Base-by-base conservation (phyloP, 2,888 invertebrate species). In the Agriopis marginaria region DNA sequence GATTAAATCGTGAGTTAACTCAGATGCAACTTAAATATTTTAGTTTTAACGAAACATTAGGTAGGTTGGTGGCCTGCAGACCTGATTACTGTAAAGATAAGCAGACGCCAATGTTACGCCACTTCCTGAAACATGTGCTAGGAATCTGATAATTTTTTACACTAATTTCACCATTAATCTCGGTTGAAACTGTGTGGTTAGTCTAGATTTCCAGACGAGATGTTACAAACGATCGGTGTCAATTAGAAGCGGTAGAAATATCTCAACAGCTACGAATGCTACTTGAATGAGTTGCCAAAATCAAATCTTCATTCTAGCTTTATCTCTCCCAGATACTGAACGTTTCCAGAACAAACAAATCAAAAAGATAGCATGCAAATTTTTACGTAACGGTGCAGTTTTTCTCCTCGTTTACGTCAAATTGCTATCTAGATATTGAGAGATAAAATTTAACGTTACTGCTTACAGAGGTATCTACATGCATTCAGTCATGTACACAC, bases 11-110 rank as follows among this genome's bases (percentile, higher is more conserved):
- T 70, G 73, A 61, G 49, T 62, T 55, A 69, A 61, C 76, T 71
- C 77, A 70, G 75, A 77, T 85, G 82, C 82, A 83, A 81, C 84
- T 82, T 84, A 80, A 81, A 84, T 83, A 79, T 86, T 82, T 86
- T 82, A 81, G 79, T 84, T 83, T 82, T 73, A 85, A 84, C 83
- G 85, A 85, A 82, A 82, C 79, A 79, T 83, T 80, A 78, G 72
- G 70, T 70, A 58, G 68, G 72, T 71, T 68, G 77, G 75, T 79
- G 82, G 76, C 79, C 79, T 73, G 74, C 79, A 78, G 73, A 79
- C 75, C 76, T 75, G 79, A 75, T 73, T 79, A 70, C 72, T 61
- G 69, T 80, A 82, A 86, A 76, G 79, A 77, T 80, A 80, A 84
- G 74, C 86, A 86, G 86, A 85, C 72, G 70, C 73, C 67, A 50